Evolutionary conservation across 2,888 invertebrate species (phyloP).

Genomic region (Pseudococcus viburni): DNA sequence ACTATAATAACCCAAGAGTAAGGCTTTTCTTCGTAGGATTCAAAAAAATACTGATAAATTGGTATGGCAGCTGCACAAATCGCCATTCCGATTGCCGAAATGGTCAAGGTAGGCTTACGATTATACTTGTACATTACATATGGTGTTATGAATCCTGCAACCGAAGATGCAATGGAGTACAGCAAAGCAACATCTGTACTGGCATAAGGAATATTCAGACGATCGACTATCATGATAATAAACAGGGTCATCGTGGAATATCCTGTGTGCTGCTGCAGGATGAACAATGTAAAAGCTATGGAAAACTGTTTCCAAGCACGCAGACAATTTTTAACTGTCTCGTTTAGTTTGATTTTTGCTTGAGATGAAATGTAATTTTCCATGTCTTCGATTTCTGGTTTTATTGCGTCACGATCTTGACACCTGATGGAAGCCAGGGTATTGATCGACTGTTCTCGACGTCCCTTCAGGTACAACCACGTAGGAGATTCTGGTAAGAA

Average conservation of each 20-base stretch:
- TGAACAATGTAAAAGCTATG: neutral
- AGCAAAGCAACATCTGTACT: neutral
- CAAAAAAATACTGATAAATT: neutral
- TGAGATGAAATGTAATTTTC: neutral
- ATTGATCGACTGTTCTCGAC: neutral
- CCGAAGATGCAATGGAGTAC: neutral
- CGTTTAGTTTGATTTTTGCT: neutral
- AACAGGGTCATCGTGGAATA: neutral
- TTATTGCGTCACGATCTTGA: neutral
- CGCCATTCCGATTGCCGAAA: neutral
- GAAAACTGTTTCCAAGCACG: neutral
- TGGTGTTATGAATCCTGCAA: neutral
- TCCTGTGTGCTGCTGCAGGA: slow-evolving; percentile 16
- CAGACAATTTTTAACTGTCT: neutral
- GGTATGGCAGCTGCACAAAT: neutral
- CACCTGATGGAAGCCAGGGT: neutral
- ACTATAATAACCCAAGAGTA: neutral
- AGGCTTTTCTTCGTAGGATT: neutral
- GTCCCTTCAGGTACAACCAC: neutral
- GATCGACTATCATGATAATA: slow-evolving; percentile 14
- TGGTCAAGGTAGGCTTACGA: neutral
- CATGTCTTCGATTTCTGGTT: slow-evolving; percentile 47
- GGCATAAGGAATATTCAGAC: neutral
- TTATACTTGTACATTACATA: neutral
- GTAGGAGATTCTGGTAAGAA: slow-evolving; percentile 41